Conservation (phyloP, 1,140 invertebrate species). For the Sminthurides bifidus region DNA sequence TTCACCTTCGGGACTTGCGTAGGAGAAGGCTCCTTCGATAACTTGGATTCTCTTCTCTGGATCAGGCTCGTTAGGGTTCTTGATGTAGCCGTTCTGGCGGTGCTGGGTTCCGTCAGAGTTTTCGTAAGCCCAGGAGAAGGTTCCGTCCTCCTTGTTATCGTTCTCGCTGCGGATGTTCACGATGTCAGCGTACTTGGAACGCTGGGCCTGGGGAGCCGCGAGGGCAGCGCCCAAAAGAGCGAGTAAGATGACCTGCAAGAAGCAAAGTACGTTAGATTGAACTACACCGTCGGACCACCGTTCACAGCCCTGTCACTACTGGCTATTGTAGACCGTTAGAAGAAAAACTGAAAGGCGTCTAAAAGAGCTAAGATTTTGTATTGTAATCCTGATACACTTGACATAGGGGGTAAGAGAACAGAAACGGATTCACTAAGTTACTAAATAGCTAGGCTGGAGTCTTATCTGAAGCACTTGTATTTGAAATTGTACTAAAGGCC, state of each 20-base stretch:
- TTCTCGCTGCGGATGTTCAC: constrained; percentile 27
- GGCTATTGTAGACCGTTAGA: too few species aligned
- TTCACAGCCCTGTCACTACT: too few species aligned
- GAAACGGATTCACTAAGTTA: too few species aligned
- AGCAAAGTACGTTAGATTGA: too few species aligned
- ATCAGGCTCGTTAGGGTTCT: constrained; percentile 13
- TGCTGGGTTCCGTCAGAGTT: constrained; percentile 20
- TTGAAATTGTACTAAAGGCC: too few species aligned
- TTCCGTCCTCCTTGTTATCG: constrained; percentile 36
- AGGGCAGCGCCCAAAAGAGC: constrained; percentile 9
- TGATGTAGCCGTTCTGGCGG: constrained; percentile 22
- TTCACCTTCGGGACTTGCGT: constrained; percentile 8
- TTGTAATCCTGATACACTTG: too few species aligned
- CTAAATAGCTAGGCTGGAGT: too few species aligned
- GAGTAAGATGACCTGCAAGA: constrained; percentile 7
- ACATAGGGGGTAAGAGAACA: too few species aligned
- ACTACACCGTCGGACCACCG: too few species aligned
- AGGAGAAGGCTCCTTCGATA: constrained; percentile 16
- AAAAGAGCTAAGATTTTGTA: too few species aligned
- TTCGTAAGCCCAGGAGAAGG: constrained; percentile 25
- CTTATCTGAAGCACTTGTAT: too few species aligned
- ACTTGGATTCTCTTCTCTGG: constrained; percentile 22
- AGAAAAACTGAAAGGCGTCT: too few species aligned
- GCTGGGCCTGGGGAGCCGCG: neutral
- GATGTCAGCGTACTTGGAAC: neutral